Conservation (phyloP, 1,140 invertebrate species). For the Pogonus chalceus region DNA sequence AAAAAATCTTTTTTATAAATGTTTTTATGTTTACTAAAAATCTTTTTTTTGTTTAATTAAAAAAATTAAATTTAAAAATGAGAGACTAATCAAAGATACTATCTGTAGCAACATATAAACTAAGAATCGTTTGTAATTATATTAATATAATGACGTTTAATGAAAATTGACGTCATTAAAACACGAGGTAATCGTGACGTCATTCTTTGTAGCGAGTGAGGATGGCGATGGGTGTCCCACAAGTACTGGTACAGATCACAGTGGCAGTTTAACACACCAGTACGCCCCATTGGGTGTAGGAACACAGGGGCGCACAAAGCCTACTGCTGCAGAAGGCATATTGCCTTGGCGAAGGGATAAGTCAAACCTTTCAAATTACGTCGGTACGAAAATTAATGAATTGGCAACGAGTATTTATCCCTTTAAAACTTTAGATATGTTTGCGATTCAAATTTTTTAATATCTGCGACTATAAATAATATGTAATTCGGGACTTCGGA, state of each 20-base stretch:
- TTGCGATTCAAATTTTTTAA: too few species aligned
- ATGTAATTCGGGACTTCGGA: too few species aligned
- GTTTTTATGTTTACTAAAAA: too few species aligned
- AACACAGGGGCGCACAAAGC: conserved; percentile 36
- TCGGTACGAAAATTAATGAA: conserved; percentile 13
- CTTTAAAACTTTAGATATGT: too few species aligned
- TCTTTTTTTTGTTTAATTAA: too few species aligned
- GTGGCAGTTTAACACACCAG: conserved; percentile 30
- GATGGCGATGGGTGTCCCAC: conserved; percentile 27
- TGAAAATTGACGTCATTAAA: not conserved
- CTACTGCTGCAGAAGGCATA: conserved; percentile 59
- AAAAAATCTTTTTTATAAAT: too few species aligned
- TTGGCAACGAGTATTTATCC: not conserved
- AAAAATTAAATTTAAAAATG: too few species aligned
- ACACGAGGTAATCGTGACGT: not conserved
- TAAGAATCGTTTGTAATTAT: not conserved
- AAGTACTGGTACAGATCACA: conserved; percentile 24
- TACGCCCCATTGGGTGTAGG: conserved; percentile 25
- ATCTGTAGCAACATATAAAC: too few species aligned
- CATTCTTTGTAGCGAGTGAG: conserved; percentile 28
- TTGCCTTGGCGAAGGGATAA: conserved; percentile 62
- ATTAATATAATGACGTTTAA: not conserved
- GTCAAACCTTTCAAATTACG: conserved; percentile 38
- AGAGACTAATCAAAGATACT: too few species aligned
- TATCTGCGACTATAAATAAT: too few species aligned